phyloP scores from a whole-genome alignment of 2,113 vertebrate species.

The Leucoraja erinaceus region DNA sequence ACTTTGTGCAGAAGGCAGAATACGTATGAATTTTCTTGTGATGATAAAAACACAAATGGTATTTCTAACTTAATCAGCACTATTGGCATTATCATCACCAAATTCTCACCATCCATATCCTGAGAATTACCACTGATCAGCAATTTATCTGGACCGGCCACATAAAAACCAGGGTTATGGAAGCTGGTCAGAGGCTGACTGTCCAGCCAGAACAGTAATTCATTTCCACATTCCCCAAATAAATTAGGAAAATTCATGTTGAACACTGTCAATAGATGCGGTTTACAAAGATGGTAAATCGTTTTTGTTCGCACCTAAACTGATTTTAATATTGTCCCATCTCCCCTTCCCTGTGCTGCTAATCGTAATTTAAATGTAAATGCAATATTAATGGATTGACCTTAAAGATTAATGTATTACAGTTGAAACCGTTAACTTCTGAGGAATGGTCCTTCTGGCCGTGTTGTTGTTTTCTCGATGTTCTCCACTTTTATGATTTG shows the following conservation, averaged over 20 bases:
- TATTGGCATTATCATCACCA: not conserved
- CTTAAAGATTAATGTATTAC: not conserved
- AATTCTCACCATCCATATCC: too few species aligned
- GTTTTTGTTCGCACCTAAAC: not conserved
- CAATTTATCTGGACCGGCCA: too few species aligned
- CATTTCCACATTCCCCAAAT: too few species aligned
- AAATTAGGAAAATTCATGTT: too few species aligned
- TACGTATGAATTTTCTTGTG: not conserved
- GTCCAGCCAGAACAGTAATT: too few species aligned
- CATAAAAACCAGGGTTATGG: too few species aligned
- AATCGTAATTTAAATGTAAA: not conserved
- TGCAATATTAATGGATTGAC: not conserved
- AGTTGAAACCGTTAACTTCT: not conserved
- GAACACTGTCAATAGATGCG: not conserved
- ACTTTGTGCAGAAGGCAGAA: not conserved
- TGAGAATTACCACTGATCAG: too few species aligned
- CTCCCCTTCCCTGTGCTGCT: not conserved
- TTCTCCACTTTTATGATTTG: not conserved
- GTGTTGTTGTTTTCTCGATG: not conserved
- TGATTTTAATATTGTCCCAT: not conserved
- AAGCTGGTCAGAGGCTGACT: too few species aligned
- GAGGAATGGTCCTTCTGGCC: constrained; percentile 24
- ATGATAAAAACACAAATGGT: not conserved
- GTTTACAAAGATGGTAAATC: not conserved
- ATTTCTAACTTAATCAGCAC: not conserved